Evolutionary conservation across 1,140 invertebrate genomes (phyloP).

Genomic region (Pseudomyrmex sp.): DNA sequence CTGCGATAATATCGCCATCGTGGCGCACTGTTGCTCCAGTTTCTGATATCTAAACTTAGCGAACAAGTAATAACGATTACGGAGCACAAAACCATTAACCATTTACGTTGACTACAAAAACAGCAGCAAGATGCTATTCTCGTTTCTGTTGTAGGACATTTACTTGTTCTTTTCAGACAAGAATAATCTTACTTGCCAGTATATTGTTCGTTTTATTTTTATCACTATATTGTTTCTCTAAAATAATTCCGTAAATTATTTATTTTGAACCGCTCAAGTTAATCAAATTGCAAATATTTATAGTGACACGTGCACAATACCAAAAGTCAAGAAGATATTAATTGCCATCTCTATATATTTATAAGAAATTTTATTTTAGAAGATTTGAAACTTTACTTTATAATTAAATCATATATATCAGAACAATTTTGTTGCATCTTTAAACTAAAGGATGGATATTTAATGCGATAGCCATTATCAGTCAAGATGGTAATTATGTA

Average conservation of each 20-base stretch:
- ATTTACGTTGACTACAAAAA: slow-evolving; percentile 6
- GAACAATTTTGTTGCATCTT: no score
- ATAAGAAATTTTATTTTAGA: no score
- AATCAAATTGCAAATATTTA: neutral
- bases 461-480: neutral
- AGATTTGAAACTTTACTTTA: neutral
- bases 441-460: no score
- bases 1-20: slow-evolving; percentile 9
- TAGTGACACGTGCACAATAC: neutral
- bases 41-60: slow-evolving; percentile 48
- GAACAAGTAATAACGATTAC: slow-evolving; percentile 18
- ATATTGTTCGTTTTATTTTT: neutral
- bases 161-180: neutral
- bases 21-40: neutral
- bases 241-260: neutral
- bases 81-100: slow-evolving; percentile 12
- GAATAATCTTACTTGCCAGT: slow-evolving; percentile 1
- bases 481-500: neutral
- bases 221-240: no score
- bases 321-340: no score
- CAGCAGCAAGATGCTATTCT: neutral
- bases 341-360: no score
- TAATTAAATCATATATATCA: neutral
- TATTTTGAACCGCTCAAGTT: neutral
- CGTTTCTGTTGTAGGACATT: neutral